Conservation (phyloP, 1,140 invertebrate genomes). For the Caenorhabditis tropicalis region DNA sequence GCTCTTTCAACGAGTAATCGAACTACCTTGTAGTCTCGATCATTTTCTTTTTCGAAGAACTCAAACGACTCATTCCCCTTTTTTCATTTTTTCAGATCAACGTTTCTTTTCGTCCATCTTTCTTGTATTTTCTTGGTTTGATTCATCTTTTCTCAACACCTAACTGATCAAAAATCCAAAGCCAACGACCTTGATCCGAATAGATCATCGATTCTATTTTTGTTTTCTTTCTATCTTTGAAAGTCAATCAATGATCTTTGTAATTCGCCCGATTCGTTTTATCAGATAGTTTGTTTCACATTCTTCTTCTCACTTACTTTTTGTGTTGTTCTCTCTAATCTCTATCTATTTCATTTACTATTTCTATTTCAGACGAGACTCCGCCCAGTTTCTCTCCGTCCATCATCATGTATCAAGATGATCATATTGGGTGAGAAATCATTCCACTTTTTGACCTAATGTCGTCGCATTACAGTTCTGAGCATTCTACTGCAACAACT, state of each 20-base stretch:
- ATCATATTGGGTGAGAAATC: slow-evolving; percentile 32
- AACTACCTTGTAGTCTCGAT: not conserved
- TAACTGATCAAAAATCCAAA: not conserved
- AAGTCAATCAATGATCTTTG: slow-evolving; percentile 27
- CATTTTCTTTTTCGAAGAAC: not conserved
- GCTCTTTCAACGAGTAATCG: not conserved
- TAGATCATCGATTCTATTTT: not conserved
- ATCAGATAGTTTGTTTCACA: slow-evolving; percentile 1
- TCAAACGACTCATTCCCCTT: not conserved
- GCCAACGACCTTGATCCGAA: not conserved
- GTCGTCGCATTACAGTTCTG: slow-evolving; percentile 23
- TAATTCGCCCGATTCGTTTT: not conserved
- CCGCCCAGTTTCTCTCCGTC: slow-evolving; percentile 9
- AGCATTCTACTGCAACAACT: slow-evolving; percentile 58
- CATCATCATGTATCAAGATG: slow-evolving; percentile 32
- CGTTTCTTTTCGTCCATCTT: too few relatives aligned
- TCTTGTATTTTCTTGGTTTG: too few relatives aligned
- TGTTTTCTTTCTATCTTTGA: not conserved
- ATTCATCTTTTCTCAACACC: not conserved
- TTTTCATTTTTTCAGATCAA: too few relatives aligned
- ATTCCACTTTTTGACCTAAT: not conserved
- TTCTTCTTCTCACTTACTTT: not conserved
- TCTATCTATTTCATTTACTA: not conserved
- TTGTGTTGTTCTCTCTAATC: not conserved
- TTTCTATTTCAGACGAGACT: not conserved